Percentiles rank a stretch among this genome's conserved stretches.
Conservation (phyloP, 2,797 vertebrate species). For the Carapus acus region DNA sequence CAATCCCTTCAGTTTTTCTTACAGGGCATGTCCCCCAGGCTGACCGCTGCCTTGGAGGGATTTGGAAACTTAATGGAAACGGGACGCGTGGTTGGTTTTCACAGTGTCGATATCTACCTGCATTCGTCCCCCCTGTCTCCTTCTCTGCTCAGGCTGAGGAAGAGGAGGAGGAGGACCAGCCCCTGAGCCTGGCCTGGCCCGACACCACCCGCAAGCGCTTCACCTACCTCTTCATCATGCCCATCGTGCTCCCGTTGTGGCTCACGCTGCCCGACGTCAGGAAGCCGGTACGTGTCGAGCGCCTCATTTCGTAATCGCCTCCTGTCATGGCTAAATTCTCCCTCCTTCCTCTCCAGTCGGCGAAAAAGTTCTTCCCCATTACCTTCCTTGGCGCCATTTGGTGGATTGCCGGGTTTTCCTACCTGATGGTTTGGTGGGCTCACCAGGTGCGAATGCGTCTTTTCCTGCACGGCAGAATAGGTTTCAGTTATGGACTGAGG, state of each 20-base stretch:
- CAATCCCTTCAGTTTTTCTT: slow-evolving; percentile 9
- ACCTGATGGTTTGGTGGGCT: slow-evolving; percentile 99
- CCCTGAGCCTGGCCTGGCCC: slow-evolving; percentile 87
- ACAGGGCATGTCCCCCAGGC: slow-evolving; percentile 14
- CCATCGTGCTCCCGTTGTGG: slow-evolving; percentile 87
- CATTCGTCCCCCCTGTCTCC: background rate
- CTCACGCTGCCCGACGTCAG: slow-evolving; percentile 84
- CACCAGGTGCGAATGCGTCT: slow-evolving; percentile 82
- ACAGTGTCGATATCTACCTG: no score
- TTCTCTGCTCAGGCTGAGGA: slow-evolving; percentile 69
- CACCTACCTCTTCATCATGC: slow-evolving; percentile 83
- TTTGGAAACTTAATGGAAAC: no score
- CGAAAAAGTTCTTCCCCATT: slow-evolving; percentile 86
- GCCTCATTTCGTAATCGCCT: no score
- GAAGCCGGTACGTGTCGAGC: slow-evolving; percentile 75
- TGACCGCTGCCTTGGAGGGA: slow-evolving; percentile 32
- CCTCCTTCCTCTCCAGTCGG: slow-evolving; percentile 61
- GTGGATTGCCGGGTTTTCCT: slow-evolving; percentile 95
- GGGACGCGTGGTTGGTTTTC: no score
- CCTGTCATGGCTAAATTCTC: background rate
- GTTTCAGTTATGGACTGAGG: slow-evolving; percentile 26
- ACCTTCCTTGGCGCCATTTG: slow-evolving; percentile 90
- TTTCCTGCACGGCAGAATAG: slow-evolving; percentile 24
- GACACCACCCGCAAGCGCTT: slow-evolving; percentile 77
- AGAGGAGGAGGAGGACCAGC: slow-evolving; percentile 78